phyloP scores from a whole-genome alignment of 2,113 vertebrate species.

The Melanerpes aurifrons region DNA sequence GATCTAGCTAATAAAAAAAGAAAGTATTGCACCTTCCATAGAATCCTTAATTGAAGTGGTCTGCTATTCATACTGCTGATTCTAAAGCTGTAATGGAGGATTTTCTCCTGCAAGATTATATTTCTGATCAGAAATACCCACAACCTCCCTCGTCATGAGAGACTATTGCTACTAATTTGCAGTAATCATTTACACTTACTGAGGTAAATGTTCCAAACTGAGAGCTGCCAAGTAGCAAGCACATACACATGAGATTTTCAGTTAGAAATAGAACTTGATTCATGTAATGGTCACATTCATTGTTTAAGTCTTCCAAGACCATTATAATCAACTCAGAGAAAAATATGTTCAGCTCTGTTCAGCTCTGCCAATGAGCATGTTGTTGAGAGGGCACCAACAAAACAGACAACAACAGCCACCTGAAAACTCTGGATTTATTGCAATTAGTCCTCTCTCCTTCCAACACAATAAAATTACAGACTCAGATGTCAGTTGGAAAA shows the following conservation, averaged over 20 bases:
- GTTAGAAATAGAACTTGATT: background rate
- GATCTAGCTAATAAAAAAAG: background rate
- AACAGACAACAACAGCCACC: no score
- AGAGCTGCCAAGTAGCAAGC: background rate
- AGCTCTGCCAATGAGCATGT: background rate
- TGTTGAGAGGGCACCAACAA: no score
- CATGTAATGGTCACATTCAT: background rate
- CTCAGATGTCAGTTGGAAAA: no score
- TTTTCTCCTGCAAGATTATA: background rate
- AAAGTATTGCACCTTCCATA: background rate
- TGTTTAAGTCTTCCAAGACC: background rate
- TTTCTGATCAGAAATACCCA: background rate
- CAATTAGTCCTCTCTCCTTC: no score
- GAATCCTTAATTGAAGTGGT: background rate
- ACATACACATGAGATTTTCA: background rate
- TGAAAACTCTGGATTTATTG: no score
- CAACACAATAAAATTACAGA: no score
- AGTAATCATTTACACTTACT: no score
- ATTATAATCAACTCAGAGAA: background rate
- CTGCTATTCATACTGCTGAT: background rate
- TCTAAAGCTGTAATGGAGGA: background rate
- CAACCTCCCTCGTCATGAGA: background rate
- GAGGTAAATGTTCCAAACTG: background rate
- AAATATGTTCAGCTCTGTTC: background rate
- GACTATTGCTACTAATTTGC: background rate